Evolutionary conservation across 2,888 invertebrate species (phyloP).

Genomic region (Amblyjoppa proteus): DNA sequence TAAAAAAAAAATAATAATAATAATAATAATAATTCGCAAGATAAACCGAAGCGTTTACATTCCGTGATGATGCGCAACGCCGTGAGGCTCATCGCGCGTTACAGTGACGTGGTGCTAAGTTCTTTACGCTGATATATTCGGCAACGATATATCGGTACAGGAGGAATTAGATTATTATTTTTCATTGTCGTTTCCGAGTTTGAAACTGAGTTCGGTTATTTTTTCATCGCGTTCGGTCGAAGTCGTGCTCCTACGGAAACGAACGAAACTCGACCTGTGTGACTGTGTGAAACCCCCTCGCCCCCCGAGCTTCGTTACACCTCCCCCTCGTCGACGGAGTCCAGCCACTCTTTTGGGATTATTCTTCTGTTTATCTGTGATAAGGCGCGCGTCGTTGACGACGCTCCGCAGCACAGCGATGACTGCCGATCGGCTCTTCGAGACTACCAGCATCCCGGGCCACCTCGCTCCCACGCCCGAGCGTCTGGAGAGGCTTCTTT

Average conservation of each 20-base stretch:
- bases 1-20: background rate
- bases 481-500: slow-evolving; percentile 84
- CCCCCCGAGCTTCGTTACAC: background rate
- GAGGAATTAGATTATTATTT: background rate
- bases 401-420: slow-evolving; percentile 73
- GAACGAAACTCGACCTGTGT: slow-evolving; percentile 9
- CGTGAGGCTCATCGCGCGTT: slow-evolving; percentile 60
- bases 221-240: slow-evolving; percentile 10
- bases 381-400: slow-evolving; percentile 46
- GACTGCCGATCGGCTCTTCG: slow-evolving; percentile 83
- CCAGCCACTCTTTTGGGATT: slow-evolving; percentile 65
- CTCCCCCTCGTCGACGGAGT: slow-evolving; percentile 33
- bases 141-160: slow-evolving; percentile 15
- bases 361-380: slow-evolving; percentile 55
- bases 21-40: background rate
- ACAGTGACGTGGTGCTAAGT: slow-evolving; percentile 76
- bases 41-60: slow-evolving; percentile 15
- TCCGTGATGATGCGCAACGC: slow-evolving; percentile 65
- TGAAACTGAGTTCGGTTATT: slow-evolving; percentile 15
- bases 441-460: slow-evolving; percentile 84
- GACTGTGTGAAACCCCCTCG: background rate
- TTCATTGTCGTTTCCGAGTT: background rate
- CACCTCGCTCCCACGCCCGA: slow-evolving; percentile 84
- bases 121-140: slow-evolving; percentile 66
- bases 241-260: background rate